These are phyloP conservation scores for Hydrolagus affinis DNA, from an alignment of 2,113 vertebrate species.

Conservation along the genomic window DNA sequence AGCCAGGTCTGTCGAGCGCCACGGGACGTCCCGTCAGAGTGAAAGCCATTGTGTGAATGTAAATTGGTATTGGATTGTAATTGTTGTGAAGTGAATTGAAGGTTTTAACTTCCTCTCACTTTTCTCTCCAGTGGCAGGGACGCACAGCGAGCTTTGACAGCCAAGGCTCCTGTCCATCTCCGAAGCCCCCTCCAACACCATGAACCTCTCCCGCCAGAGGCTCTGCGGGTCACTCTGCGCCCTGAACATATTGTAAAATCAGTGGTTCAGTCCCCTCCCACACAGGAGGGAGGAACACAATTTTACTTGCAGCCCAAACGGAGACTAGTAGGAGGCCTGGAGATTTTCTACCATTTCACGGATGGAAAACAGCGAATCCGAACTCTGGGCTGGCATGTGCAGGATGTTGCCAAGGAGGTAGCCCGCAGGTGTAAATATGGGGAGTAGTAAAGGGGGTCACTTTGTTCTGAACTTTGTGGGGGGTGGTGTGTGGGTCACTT, in stretches of 20 bases:
- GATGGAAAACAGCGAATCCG: conserved; percentile 14
- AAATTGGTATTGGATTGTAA: neutral
- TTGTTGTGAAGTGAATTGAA: neutral
- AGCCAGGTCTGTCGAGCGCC: too few relatives aligned
- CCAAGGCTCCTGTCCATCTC: conserved; percentile 87
- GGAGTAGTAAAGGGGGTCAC: neutral
- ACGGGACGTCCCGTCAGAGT: neutral
- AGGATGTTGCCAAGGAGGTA: neutral
- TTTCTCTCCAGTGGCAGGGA: conserved; percentile 78
- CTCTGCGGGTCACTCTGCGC: neutral
- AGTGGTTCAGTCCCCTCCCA: conserved; percentile 26
- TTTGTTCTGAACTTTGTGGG: neutral
- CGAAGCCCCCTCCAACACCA: conserved; percentile 78
- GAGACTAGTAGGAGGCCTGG: neutral
- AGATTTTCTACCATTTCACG: neutral
- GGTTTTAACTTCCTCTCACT: conserved; percentile 30
- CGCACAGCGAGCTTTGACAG: conserved; percentile 92
- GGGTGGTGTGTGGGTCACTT: too few relatives aligned
- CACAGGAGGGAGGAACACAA: conserved; percentile 8
- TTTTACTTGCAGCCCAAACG: neutral
- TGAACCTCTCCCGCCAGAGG: conserved; percentile 54
- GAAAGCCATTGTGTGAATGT: neutral
- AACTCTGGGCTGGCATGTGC: conserved; percentile 2
- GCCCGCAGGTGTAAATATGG: conserved; percentile 21
- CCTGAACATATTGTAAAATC: conserved; percentile 27